Base-by-base conservation (phyloP, 2,888 invertebrate genomes). In the Orchestes rusci region DNA sequence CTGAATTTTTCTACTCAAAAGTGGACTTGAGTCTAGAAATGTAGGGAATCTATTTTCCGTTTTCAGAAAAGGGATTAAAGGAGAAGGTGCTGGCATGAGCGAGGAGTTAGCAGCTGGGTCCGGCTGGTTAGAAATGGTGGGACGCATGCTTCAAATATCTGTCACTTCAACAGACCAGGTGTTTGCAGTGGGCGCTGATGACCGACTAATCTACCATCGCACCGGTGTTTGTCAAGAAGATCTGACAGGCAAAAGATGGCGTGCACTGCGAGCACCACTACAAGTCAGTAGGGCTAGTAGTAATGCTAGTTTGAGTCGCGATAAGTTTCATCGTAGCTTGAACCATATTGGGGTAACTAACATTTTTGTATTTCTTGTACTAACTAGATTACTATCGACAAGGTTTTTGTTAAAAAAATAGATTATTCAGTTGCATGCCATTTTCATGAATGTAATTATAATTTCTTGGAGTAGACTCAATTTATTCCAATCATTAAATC, bases 61-160 rank as follows among this genome's bases (percentile, higher is more conserved):
- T n/a, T n/a, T n/a, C n/a, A 59, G 61, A 39, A 59, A 60, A 43
- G 60, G 60, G 1, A 53, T 61, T 2, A 60, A 82, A 70, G 79
- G 84, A 38, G 78, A 81, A 64, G 74, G 71, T 28, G 76, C 82
- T 16, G 84, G 86, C 3, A 72, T 76, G 48, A 83, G 82, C 57
- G 86, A 86, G 66, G 79, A 81, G 62, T 73, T 83, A 45, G 85
- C 88, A 5, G 80, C 80, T 58, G 91, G 91, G 3, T 82, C 75
- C 60, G 84, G 85, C 17, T 93, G 93, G 93, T 78, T 92, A 18
- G 87, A 90, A 73, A 90, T 93, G 77, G 82, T 88, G 48, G 90
- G 88, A 33, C 79, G 82, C 64, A 85, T 93, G 79, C 75, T 80
- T 16, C 74, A 84, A 61, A 75, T 93, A 34, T 84, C 89, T n/a